Evolutionary conservation across 2,888 invertebrate species (phyloP), one percentile per base, ranked within the genome.

Genomic region (Papilio gigon): DNA sequence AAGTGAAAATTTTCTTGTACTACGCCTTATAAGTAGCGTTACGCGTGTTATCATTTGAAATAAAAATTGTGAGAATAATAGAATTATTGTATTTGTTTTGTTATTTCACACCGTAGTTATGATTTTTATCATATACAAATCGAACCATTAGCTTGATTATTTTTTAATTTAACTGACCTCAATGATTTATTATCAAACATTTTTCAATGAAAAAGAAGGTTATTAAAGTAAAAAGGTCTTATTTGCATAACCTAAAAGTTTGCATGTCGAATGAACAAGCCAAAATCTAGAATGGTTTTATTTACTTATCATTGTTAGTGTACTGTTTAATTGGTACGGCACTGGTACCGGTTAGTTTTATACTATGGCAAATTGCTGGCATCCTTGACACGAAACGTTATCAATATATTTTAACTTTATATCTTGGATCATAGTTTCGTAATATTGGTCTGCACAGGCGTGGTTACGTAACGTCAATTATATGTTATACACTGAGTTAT

Each of bases 331-430:
- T 27, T 50, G 25, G 4, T 30, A 56, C 27, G 17, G 53, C 27
- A 53, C 30, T 17, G 3, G 17, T 17, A 56, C 53, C 53, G 17
- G 30, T 17, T 56, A 14, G 27, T 53, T 8, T 17, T 56, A 27
- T 27, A n/a, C 27, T 53, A 53, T 40, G 35, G 59, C 17, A 47
- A 47, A 17, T 59, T 33, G 22, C 35, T n/a, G 35, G 17, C 35
- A 47, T 17, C 68, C 68, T 68, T 68, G 68, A 63, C 63, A 68
- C 63, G n/a, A 27, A 63, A 68, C 11, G 35, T 68, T 68, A 68
- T 68, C 67, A 44, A 62, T 58, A 40, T 20, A 20, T 68, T 68
- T 58, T 37, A 30, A 40, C 22, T 50, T 60, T 60, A 40, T 60
- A 37, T 65, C 59, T 40, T 50, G 14, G 17, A 47, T 40, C 4